phyloP scores from a whole-genome alignment of 2,888 invertebrate species.

The Poecilobothrus nobilitatus region DNA sequence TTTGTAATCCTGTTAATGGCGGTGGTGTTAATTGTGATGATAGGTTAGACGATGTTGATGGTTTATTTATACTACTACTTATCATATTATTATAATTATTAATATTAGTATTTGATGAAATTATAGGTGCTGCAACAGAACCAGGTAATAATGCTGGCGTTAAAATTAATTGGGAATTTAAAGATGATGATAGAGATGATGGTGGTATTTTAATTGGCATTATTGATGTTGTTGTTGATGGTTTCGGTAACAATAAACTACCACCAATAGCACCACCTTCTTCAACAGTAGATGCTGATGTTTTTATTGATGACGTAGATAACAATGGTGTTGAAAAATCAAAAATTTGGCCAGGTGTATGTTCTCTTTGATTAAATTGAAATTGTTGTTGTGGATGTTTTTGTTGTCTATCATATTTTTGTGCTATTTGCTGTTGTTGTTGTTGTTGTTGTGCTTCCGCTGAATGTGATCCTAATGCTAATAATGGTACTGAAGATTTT shows the following conservation, averaged over 20 bases:
- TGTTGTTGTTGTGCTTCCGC: slow-evolving; percentile 2
- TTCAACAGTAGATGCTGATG: not conserved
- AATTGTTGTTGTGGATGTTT: not conserved
- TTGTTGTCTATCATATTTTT: slow-evolving; percentile 7
- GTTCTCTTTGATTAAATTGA: not conserved
- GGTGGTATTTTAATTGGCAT: slow-evolving; percentile 22
- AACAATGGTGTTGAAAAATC: not conserved
- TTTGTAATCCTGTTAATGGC: slow-evolving; percentile 17
- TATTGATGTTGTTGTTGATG: slow-evolving; percentile 17
- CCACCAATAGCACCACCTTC: not conserved
- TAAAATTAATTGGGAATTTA: slow-evolving; percentile 12
- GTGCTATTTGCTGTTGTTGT: not conserved
- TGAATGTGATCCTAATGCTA: not conserved
- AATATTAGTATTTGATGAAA: slow-evolving; percentile 19
- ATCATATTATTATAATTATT: slow-evolving; percentile 20
- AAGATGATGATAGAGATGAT: slow-evolving; percentile 20
- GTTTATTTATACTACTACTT: not conserved
- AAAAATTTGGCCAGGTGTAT: slow-evolving; percentile 11
- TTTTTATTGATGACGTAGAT: not conserved
- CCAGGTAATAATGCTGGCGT: slow-evolving; percentile 21
- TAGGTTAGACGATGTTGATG: slow-evolving; percentile 14
- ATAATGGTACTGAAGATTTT: not conserved
- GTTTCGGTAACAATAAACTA: slow-evolving; percentile 21
- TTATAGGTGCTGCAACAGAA: slow-evolving; percentile 14
- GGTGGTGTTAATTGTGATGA: slow-evolving; percentile 16